These are phyloP conservation scores for Cephus runcator DNA, from an alignment of 2,888 invertebrate genomes.

Conservation along the genomic window DNA sequence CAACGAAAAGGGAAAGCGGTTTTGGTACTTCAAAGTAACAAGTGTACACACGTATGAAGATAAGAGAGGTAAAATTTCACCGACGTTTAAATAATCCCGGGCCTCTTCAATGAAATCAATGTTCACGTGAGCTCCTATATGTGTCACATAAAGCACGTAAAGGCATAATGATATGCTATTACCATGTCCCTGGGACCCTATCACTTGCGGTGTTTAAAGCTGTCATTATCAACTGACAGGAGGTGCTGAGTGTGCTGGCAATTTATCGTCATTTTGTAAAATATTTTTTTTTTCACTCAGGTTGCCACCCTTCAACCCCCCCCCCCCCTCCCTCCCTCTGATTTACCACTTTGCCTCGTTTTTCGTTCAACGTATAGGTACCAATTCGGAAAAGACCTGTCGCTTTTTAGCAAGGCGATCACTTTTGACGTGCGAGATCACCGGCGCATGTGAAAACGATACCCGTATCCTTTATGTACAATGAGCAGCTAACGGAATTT, in stretches of 20 bases:
- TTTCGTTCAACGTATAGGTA: neutral
- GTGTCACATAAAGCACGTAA: slow-evolving; percentile 36
- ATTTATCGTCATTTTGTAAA: slow-evolving; percentile 1
- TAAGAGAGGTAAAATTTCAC: neutral
- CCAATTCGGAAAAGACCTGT: neutral
- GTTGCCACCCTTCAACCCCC: no score
- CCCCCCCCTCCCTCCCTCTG: no score
- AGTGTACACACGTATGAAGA: neutral
- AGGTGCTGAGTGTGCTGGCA: slow-evolving; percentile 1
- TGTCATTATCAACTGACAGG: slow-evolving; percentile 38
- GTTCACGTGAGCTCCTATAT: slow-evolving; percentile 13
- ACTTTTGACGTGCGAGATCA: neutral
- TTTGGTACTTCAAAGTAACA: neutral
- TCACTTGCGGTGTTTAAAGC: slow-evolving; percentile 41
- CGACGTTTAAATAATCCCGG: neutral
- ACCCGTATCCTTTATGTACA: neutral
- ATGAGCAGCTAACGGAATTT: neutral
- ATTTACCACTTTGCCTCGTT: neutral
- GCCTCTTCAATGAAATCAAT: neutral
- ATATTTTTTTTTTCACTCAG: neutral
- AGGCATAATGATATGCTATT: slow-evolving; percentile 40
- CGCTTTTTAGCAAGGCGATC: neutral
- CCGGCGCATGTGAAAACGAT: neutral
- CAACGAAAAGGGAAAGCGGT: neutral
- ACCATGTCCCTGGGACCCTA: slow-evolving; percentile 33